phyloP scores from a whole-genome alignment of 2,797 vertebrate species.

The Paramormyrops hopkinsi region DNA sequence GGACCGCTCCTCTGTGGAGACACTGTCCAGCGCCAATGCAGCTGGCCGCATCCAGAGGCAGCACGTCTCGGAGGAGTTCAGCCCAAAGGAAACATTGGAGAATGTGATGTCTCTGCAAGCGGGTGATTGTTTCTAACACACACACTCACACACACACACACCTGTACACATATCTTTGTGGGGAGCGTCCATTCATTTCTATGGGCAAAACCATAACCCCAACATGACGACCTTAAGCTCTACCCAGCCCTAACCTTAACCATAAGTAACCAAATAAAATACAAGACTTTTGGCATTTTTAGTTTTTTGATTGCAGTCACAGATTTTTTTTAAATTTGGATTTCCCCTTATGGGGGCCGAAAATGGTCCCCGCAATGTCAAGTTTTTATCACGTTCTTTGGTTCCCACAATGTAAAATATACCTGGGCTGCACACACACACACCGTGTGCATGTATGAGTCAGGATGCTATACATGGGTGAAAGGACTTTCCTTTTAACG shows the following conservation, averaged over 20 bases:
- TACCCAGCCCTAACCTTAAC: not conserved
- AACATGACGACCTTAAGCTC: not conserved
- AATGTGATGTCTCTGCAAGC: conserved; percentile 70
- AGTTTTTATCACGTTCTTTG: too few species aligned
- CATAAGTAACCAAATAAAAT: too few species aligned
- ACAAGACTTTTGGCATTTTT: not conserved
- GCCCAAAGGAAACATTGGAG: conserved; percentile 66
- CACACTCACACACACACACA: not conserved
- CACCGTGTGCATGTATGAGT: not conserved
- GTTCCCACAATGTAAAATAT: not conserved
- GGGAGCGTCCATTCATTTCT: not conserved
- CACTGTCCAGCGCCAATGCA: conserved; percentile 72
- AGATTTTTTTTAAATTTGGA: too few species aligned
- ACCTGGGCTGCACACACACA: not conserved
- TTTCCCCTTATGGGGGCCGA: too few species aligned
- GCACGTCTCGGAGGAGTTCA: conserved; percentile 60
- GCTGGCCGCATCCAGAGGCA: conserved; percentile 64
- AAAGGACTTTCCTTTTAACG: not conserved
- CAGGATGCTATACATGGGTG: not conserved
- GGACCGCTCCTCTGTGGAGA: conserved; percentile 66
- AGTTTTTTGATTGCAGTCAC: not conserved
- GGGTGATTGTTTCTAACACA: conserved; percentile 48
- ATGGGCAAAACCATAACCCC: not conserved
- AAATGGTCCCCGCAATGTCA: too few species aligned
- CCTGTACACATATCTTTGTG: not conserved